Base-by-base conservation (phyloP, 2,797 vertebrate genomes). In the Eulemur rubriventer region DNA sequence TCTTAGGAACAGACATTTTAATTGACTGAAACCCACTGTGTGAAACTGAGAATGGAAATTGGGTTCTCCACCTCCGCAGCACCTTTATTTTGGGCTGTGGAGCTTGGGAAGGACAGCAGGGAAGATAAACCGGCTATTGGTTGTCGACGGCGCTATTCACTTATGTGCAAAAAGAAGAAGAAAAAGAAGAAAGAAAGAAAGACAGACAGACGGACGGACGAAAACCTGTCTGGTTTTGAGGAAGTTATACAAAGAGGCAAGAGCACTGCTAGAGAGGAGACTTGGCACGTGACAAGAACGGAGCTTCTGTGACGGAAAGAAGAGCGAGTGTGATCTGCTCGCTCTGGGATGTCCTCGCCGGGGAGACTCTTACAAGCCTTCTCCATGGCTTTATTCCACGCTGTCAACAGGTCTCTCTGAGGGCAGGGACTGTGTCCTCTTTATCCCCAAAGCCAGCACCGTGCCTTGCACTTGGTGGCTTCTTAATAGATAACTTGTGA, bases 1-100 rank as follows among this genome's bases (percentile, higher is more conserved):
- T 97, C 97, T 98, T 98, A 98, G 98, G 89, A 98, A 98, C 98
- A 61, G 96, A 96, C 76, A 93, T 96, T 95, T 94, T 98, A 97
- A 97, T 95, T 98, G 96, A 97, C 96, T 97, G 81, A 97, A 96
- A 89, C 81, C 92, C 91, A 96, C 93, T 92, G 92, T 89, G 96
- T 76, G 78, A 96, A 96, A 96, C 91, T 96, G 69, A 97, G 98
- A 96, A 98, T 98, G 97, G 96, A 97, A 97, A 98, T 91, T 93
- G 96, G 96, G 93, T 96, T 96, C 82, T 97, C 97, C 97, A 98
- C 97, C 97, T 97, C 96, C 96, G 43, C 94, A 94, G 86, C 95
- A 97, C 94, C 96, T 98, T 98, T 98, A 98, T 98, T 98, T 98
- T 98, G 86, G 92, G 95, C 92, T 89, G 12, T 78, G 55, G 92